Evolutionary conservation across 1,140 invertebrate genomes (phyloP), one percentile per base, ranked within the genome.

Genomic region (Drosophila novamexicana): DNA sequence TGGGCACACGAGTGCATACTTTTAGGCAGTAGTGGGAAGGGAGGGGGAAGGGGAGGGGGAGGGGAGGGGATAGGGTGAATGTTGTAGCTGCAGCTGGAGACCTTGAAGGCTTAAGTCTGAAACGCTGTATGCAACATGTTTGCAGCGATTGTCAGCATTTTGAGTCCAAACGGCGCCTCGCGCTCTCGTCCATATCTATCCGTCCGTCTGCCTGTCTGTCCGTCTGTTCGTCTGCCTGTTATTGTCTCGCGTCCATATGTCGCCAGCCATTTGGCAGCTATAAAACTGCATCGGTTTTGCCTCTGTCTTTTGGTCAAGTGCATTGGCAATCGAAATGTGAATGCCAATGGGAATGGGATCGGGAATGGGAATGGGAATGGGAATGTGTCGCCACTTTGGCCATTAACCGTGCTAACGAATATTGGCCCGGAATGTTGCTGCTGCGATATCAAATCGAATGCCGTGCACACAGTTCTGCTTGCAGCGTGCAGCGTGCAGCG

Each of bases 181-280:
- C 39, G 6, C 39, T 44, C 16, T 1, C 45, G 10, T 52, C 22
- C 34, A 32, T 22, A 3, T 22, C 22, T 22, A 1, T 22, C 22
- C 22, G 22, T 18, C 18, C 18, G 18, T 18, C 18, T 18, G 18
- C 18, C 18, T 18, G 18, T 18, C 18, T 18, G 18, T 18, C 18
- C 9, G 34, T 12, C 54, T 0, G n/a, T 34, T 44, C 47, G 61
- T 22, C 22, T 29, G 42, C 39, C 36, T 68, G 54, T 75, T 86
- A 86, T 86, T 64, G 82, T 58, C 50, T 36, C 54, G 54, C 82
- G 75, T 79, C 83, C 82, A 85, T 88, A 85, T 88, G 82, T 85
- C 79, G 82, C 82, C 82, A 66, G 75, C 58, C 81, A 81, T 81
- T 83, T 45, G 64, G 44, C 16, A 56, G 65, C 71, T 36, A 74